phyloP scores from a whole-genome alignment of 2,113 vertebrate species.

The Prochilodus magdalenae region DNA sequence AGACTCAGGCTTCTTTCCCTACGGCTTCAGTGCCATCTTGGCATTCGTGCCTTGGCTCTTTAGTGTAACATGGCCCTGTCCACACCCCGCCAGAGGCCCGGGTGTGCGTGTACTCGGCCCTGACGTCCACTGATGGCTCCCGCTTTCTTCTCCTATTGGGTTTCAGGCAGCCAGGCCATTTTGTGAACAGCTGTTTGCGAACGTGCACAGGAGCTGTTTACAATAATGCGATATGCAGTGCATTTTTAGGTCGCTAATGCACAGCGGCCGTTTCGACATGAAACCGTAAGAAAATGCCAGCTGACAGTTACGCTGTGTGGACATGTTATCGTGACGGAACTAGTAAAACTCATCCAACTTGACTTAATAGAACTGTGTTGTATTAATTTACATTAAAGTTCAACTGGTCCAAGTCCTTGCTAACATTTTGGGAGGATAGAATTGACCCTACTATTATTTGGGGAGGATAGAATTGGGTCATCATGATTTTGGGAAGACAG shows the following conservation, averaged over 20 bases:
- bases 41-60: constrained; percentile 74
- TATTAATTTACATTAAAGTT: no score
- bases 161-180: constrained; percentile 52
- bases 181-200: constrained; percentile 55
- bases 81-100: constrained; percentile 50
- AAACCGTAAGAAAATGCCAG: no score
- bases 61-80: constrained; percentile 67
- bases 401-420: no score
- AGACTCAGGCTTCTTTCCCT: constrained; percentile 64
- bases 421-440: no score
- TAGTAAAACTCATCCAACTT: no score
- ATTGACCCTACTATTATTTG: no score
- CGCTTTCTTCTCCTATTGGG: constrained; percentile 49
- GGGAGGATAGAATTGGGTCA: no score
- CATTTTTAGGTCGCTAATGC: background rate
- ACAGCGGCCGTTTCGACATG: no score
- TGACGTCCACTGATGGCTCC: constrained; percentile 42
- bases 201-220: constrained; percentile 53
- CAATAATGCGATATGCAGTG: constrained; percentile 37
- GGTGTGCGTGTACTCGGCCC: constrained; percentile 35
- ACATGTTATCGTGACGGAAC: no score
- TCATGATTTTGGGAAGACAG: no score
- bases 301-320: no score
- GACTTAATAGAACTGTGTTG: no score
- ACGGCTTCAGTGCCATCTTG: constrained; percentile 72